Base-by-base conservation (phyloP, 2,888 invertebrate genomes). In the Acanthosoma haemorrhoidale region DNA sequence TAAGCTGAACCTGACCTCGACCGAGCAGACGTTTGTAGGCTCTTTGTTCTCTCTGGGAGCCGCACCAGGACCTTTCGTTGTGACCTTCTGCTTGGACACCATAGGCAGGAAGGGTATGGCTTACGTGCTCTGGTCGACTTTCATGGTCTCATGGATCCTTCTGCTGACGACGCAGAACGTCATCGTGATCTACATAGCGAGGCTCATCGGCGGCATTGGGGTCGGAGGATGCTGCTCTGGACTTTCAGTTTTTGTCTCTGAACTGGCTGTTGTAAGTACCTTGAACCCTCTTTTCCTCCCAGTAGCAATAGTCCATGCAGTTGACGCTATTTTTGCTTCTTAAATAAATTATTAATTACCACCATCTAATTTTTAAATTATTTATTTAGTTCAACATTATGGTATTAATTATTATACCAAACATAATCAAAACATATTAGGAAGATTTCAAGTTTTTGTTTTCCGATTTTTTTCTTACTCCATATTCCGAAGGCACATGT, bases 21-120 rank as follows among this genome's bases (percentile, higher is more conserved):
- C 70, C 3, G 21, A 70, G 25, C 38, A 70, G 38, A 25, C 63
- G 15, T 57, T 73, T n/a, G 73, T 73, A 4, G 72, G 72, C 4
- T 71, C 73, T 0, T 70, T 73, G 11, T 69, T 72, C 43, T 43
- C 43, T 2, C 69, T 74, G 11, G 74, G 75, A 16, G 71, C 72
- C 39, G 60, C 70, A 5, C 58, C 72, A 8, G 72, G 73, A 32
- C 72, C 73, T 6, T 59, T 74, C 18, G 71, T 73, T n/a, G 71
- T 74, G 43, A 72, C 74, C 8, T 68, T 72, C 58, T 68, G 73
- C 57, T 60, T 74, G 38, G 74, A 75, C 69, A 61, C 68, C 4
- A 43, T 73, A 16, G 75, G 75, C 4, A 72, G 75, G 21, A 72
- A 73, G 39, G 67, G 66, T 6, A 70, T 71, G 0, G 67, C 73